Conservation (phyloP, 2,888 invertebrate genomes). For the Amblyjoppa proteus region DNA sequence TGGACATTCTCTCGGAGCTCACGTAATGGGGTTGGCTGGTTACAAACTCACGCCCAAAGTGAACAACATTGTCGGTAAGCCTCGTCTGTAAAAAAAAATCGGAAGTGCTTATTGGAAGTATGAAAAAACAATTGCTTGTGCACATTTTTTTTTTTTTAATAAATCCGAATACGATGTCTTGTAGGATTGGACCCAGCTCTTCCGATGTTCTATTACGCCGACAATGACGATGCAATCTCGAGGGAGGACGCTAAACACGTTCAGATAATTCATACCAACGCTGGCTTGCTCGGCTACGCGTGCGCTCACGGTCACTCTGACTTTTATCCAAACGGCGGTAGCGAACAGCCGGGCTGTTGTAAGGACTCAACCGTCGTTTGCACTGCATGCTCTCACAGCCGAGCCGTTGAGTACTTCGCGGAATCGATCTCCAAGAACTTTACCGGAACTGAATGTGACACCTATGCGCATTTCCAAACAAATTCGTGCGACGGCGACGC, state of each 20-base stretch:
- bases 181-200: slow-evolving; percentile 83
- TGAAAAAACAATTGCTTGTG: too few relatives aligned
- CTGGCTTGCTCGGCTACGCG: slow-evolving; percentile 13
- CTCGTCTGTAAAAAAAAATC: neutral
- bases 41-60: slow-evolving; percentile 62
- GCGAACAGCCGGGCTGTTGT: slow-evolving; percentile 14
- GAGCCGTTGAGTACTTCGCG: slow-evolving; percentile 29
- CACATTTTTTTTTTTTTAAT: too few relatives aligned
- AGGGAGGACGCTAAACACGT: slow-evolving; percentile 81
- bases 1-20: slow-evolving; percentile 81
- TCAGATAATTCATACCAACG: slow-evolving; percentile 83
- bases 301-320: neutral
- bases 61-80: slow-evolving; percentile 74
- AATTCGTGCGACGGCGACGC: neutral
- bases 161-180: neutral
- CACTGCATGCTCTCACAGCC: neutral
- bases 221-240: slow-evolving; percentile 76
- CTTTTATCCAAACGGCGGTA: slow-evolving; percentile 27
- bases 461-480: neutral
- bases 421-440: slow-evolving; percentile 24
- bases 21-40: slow-evolving; percentile 77
- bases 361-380: slow-evolving; percentile 29
- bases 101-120: neutral
- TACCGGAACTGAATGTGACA: neutral
- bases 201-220: slow-evolving; percentile 77